A percentile compares a stretch with the other conserved stretches of the same genome.
These are phyloP conservation scores for Percopsis transmontana DNA, from an alignment of 2,113 vertebrate species.

Conservation along the genomic window DNA sequence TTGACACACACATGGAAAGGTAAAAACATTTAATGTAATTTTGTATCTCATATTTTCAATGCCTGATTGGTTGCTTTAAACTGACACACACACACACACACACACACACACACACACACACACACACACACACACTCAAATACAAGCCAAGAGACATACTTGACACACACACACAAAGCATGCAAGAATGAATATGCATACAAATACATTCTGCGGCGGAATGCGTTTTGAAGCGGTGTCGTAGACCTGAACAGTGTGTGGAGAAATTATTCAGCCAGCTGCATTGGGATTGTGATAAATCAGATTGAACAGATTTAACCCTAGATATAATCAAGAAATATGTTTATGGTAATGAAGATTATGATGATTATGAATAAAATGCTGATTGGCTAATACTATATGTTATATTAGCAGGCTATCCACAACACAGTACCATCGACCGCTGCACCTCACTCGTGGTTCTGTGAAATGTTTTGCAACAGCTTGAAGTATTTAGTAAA, in stretches of 20 bases:
- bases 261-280: neutral
- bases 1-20: neutral
- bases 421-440: too few species aligned
- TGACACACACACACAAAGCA: neutral
- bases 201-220: neutral
- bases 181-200: neutral
- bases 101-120: slow-evolving; percentile 10
- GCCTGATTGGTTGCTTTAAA: slow-evolving; percentile 31
- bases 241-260: neutral
- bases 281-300: slow-evolving; percentile 18
- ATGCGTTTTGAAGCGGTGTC: slow-evolving; percentile 18
- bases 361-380: slow-evolving; percentile 9
- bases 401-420: too few species aligned
- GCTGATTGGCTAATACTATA: neutral
- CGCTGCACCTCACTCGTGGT: too few species aligned
- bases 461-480: too few species aligned
- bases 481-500: too few species aligned
- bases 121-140: slow-evolving; percentile 20
- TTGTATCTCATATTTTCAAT: slow-evolving; percentile 20
- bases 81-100: slow-evolving; percentile 32
- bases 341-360: slow-evolving; percentile 28
- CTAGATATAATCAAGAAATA: slow-evolving; percentile 13
- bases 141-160: neutral
- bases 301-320: neutral
- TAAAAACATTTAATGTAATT: slow-evolving; percentile 9